A percentile compares a stretch with the other conserved stretches of the same genome.
Evolutionary conservation across 2,113 vertebrate species (phyloP).

Genomic region (Carassius auratus): DNA sequence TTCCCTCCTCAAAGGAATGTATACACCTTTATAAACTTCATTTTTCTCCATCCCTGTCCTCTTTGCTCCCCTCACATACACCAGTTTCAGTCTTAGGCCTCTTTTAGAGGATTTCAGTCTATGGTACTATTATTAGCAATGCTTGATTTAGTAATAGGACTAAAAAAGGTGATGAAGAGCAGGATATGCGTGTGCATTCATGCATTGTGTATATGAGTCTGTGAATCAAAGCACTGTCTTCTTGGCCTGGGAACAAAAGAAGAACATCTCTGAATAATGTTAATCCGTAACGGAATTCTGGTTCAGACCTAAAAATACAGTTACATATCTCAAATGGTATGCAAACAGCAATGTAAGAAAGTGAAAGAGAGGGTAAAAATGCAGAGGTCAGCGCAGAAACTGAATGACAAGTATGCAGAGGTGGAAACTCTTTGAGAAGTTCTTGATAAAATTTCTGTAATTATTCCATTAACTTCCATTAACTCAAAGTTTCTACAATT

Average conservation of each 20-base stretch:
- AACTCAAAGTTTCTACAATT: too few species aligned
- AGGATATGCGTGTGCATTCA: slow-evolving; percentile 1
- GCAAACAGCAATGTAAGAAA: not conserved
- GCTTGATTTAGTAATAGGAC: slow-evolving; percentile 15
- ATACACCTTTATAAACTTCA: slow-evolving; percentile 12
- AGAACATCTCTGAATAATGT: slow-evolving; percentile 25
- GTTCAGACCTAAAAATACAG: slow-evolving; percentile 1
- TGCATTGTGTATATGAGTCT: slow-evolving; percentile 12
- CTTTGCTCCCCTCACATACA: slow-evolving; percentile 4
- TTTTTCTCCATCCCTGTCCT: not conserved
- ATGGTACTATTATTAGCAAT: slow-evolving; percentile 30
- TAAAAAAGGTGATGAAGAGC: slow-evolving; percentile 9
- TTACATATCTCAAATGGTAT: not conserved
- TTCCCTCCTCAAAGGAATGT: not conserved
- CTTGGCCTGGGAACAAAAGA: slow-evolving; percentile 5
- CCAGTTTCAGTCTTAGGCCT: not conserved
- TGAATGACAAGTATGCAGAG: not conserved
- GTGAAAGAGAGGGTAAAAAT: not conserved
- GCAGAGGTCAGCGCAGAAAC: not conserved
- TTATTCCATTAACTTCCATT: not conserved
- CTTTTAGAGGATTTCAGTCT: slow-evolving; percentile 12
- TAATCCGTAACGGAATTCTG: slow-evolving; percentile 17
- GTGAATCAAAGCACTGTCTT: not conserved
- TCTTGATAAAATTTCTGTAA: not conserved
- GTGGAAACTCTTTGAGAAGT: not conserved